phyloP scores from a whole-genome alignment of 92 coral and sea anemone species.

The Micromussa lordhowensis region DNA sequence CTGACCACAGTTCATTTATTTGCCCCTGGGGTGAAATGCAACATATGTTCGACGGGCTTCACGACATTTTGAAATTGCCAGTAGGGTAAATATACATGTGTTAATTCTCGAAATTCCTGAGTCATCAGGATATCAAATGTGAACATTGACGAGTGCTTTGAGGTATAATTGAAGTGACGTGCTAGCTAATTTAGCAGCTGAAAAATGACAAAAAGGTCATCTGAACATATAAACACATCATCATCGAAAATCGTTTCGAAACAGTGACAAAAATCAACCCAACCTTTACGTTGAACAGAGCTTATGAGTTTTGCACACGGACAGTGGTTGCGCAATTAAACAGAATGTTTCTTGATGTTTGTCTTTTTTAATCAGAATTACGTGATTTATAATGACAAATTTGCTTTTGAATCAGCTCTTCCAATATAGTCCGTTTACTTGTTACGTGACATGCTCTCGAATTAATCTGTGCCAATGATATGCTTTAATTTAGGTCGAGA shows the following conservation, averaged over 20 bases:
- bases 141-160: neutral
- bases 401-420: too few species aligned
- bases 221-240: neutral
- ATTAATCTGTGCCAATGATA: too few species aligned
- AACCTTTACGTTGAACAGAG: neutral
- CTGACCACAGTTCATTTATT: neutral
- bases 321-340: neutral
- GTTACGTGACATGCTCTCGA: too few species aligned
- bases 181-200: neutral
- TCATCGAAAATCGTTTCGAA: neutral
- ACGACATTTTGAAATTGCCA: neutral
- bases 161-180: neutral
- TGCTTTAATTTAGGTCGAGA: too few species aligned
- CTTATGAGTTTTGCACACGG: neutral
- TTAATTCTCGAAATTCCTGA: neutral
- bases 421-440: too few species aligned
- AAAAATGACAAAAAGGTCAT: neutral
- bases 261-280: neutral
- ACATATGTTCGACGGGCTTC: neutral
- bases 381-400: too few species aligned
- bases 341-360: too few species aligned
- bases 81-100: neutral
- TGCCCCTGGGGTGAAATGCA: constrained; percentile 2
- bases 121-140: neutral
- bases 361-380: too few species aligned